Evolutionary conservation across 92 coral and sea anemone species (phyloP), one percentile per base, ranked within the genome.

Genomic region (Phymanthus crucifer): DNA sequence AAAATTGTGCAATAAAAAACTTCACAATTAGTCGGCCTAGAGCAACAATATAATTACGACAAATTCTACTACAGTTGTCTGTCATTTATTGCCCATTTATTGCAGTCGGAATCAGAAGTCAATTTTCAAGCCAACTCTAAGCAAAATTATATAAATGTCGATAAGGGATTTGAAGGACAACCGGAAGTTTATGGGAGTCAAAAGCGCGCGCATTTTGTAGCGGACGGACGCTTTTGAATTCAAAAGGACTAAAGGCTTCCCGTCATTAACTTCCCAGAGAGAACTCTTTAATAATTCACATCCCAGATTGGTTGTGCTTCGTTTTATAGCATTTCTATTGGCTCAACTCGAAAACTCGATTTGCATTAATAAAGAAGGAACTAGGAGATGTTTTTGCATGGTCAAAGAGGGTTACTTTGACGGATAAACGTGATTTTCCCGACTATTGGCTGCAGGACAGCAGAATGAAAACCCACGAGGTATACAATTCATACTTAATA

Each of bases 311-410:
- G 32, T 27, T 61, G 32, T 61, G 68, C 36, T 61, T 61, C 68
- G 35, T 61, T 61, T 61, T 61, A 61, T 27, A 34, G 32, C 14
- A 6, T 61, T 61, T 61, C 68, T 61, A 61, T 61, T 61, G 68
- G 68, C 36, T 61, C 32, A 11, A 7, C 32, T n/a, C 33, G 33
- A 33, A 26, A 2, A 26, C 68, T 24, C 68, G 16, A 61, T 29
- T 61, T 29, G 32, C 29, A 61, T 61, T 61, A 33, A 61, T 61
- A 61, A 61, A 61, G 29, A 61, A 34, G 68, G 29, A 54, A 1
- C 33, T 24, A 61, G 14, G 68, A 27, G 9, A 24, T 61, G 68
- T 24, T 61, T 61, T 61, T 61, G 68, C 27, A 61, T 61, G 33
- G 64, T 54, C n/a, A 54, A 54, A 54, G 64, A 3, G 64, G 34